phyloP scores from a whole-genome alignment of 1,140 invertebrate genomes.

The Drosophila baimaii region DNA sequence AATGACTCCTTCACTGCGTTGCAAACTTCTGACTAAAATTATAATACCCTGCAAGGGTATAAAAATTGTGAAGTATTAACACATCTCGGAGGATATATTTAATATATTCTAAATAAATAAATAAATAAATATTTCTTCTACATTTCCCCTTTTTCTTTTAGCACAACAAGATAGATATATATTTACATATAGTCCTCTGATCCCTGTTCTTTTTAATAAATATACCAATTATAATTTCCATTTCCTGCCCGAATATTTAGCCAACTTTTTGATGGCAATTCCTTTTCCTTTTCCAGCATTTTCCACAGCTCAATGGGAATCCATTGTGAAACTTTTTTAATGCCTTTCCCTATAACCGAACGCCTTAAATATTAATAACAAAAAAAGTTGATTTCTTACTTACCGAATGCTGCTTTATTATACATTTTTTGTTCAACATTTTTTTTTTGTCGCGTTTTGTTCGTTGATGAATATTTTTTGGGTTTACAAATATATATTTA shows the following conservation, averaged over 20 bases:
- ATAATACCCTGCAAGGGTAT: too few relatives aligned
- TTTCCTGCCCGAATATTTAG: neutral
- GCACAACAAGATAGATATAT: too few relatives aligned
- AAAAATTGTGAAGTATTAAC: too few relatives aligned
- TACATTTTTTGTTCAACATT: conserved; percentile 17
- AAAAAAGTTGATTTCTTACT: conserved; percentile 11
- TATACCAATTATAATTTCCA: rapidly evolving
- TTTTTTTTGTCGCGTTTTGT: neutral
- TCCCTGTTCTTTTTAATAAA: too few relatives aligned
- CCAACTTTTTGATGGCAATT: neutral
- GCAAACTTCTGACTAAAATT: too few relatives aligned
- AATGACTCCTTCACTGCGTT: too few relatives aligned
- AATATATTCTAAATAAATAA: too few relatives aligned
- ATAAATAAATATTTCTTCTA: too few relatives aligned
- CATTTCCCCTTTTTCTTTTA: too few relatives aligned
- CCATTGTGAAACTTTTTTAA: neutral
- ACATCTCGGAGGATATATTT: too few relatives aligned
- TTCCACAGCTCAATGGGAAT: neutral
- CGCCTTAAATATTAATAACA: neutral
- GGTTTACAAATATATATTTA: conserved; percentile 12
- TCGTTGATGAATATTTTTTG: conserved; percentile 19
- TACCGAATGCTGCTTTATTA: conserved; percentile 51
- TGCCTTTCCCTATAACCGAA: too few relatives aligned
- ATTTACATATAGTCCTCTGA: too few relatives aligned
- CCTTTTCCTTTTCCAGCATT: neutral